Evolutionary conservation across 1,140 invertebrate species (phyloP), one percentile per base, ranked within the genome.

Genomic region (Leucophenga varia): DNA sequence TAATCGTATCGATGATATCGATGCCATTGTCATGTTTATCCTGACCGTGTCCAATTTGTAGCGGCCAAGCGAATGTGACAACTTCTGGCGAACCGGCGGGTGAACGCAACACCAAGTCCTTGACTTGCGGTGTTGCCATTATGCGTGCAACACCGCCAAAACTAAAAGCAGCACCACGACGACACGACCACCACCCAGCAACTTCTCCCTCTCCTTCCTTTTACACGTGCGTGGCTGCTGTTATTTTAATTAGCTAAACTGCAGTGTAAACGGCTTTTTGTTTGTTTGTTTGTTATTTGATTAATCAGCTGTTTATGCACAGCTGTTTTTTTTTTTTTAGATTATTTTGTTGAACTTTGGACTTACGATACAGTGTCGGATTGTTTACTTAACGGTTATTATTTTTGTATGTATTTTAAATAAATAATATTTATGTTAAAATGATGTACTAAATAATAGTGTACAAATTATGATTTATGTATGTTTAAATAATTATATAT

Each of bases 31-130:
- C 73, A 37, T 75, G 73, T 41, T 65, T 68, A 49, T 75, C 89
- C 79, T 87, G 88, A 83, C 93, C 93, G 78, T 88, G 86, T 79
- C 89, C 90, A 72, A 87, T 86, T 77, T 90, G 88, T 72, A 96
- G 85, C 72, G 94, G 94, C 93, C 93, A 97, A 79, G 87, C 86
- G 81, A 95, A 96, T 75, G 92, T 82, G 72, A 92, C 89, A 71
- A 92, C 86, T 79, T 96, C 93, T 74, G 89, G 88, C 76, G 89
- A 88, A 77, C 93, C 93, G 77, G 90, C 93, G 77, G 93, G 93
- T 78, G 92, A 95, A 78, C 95, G 91, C 77, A 97, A 83, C 79
- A 88, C 86, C 73, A 97, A 84, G 84, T 95, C 92, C 55, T 73
- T 75, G 59, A 74, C 64, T 65, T 75, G 72, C 35, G 72, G 69